A percentile compares a stretch with the other conserved stretches of the same genome.
phyloP scores from a whole-genome alignment of 1,140 invertebrate genomes.

The Sinonovacula constricta region DNA sequence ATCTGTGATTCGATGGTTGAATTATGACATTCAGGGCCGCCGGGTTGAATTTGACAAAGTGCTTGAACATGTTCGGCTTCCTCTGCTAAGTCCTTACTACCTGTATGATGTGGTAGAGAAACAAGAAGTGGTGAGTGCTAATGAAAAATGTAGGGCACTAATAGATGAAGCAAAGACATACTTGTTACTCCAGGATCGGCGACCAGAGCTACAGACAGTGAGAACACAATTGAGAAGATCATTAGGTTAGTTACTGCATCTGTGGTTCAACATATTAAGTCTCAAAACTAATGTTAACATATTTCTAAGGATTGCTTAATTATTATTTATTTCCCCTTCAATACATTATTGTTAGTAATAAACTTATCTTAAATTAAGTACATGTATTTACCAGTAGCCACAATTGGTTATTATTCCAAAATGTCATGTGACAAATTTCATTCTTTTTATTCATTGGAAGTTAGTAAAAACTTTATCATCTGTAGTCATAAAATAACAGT shows the following conservation, averaged over 20 bases:
- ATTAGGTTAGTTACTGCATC: constrained; percentile 60
- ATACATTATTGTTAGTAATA: no score
- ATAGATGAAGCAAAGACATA: constrained; percentile 81
- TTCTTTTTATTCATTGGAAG: no score
- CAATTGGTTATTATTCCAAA: no score
- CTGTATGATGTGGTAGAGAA: constrained; percentile 80
- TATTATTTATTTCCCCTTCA: no score
- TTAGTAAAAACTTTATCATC: no score
- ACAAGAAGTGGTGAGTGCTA: constrained; percentile 72
- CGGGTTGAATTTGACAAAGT: constrained; percentile 72
- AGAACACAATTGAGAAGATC: constrained; percentile 77
- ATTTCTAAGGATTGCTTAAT: no score
- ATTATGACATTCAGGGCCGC: constrained; percentile 73
- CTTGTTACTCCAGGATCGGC: constrained; percentile 80
- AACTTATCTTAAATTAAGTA: no score
- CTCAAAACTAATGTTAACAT: no score
- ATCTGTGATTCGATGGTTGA: constrained; percentile 79
- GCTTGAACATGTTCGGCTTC: constrained; percentile 80
- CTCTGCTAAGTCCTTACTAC: constrained; percentile 81
- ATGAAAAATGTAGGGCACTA: constrained; percentile 75
- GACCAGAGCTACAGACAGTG: constrained; percentile 73
- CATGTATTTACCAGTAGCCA: no score
- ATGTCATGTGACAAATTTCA: no score
- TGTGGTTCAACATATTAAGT: no score
- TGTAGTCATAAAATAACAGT: no score